These are phyloP conservation scores for Hiodon tergisus DNA, from an alignment of 2,113 vertebrate species.

Conservation along the genomic window DNA sequence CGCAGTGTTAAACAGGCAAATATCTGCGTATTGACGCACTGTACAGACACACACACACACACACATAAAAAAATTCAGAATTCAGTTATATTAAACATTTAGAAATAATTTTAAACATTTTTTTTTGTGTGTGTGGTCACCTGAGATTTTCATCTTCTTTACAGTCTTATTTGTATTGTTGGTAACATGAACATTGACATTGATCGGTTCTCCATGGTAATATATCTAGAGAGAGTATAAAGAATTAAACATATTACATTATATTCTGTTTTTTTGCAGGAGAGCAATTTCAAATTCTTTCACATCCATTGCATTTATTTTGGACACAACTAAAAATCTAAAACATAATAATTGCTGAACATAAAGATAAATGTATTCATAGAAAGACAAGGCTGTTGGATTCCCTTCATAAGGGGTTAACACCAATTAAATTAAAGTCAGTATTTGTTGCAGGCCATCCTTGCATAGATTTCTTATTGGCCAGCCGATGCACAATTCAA, in stretches of 20 bases:
- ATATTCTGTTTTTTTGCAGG: neutral
- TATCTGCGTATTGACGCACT: slow-evolving; percentile 94
- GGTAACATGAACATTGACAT: slow-evolving; percentile 91
- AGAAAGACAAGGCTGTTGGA: no score
- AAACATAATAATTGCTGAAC: no score
- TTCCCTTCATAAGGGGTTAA: no score
- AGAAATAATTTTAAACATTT: neutral
- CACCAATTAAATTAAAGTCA: no score
- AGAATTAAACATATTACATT: neutral
- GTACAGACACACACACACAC: slow-evolving; percentile 16
- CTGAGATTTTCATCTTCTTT: slow-evolving; percentile 96
- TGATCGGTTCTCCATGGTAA: slow-evolving; percentile 94
- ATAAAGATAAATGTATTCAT: no score
- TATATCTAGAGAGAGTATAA: slow-evolving; percentile 73
- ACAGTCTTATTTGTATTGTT: slow-evolving; percentile 98
- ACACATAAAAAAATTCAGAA: neutral
- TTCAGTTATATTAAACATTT: neutral
- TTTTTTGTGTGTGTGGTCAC: slow-evolving; percentile 30
- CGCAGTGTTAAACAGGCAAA: slow-evolving; percentile 96
- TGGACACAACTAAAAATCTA: no score
- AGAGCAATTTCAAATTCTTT: no score
- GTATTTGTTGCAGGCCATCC: no score
- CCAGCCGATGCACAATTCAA: no score
- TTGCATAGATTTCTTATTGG: no score
- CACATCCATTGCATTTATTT: no score